These are phyloP conservation scores for Engystomops pustulosus DNA, from an alignment of 2,113 vertebrate species.

Conservation along the genomic window DNA sequence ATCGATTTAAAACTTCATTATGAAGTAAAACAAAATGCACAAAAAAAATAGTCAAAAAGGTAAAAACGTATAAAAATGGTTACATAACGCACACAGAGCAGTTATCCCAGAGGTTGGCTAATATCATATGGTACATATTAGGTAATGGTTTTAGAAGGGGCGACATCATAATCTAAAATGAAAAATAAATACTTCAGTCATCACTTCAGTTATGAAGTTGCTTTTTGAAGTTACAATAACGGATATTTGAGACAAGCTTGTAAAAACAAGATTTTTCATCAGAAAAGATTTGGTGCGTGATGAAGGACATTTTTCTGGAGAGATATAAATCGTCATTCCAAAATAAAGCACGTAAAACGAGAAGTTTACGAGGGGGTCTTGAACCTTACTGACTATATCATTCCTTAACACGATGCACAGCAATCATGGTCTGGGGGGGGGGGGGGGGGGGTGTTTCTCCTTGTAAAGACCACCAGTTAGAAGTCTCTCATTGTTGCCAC, in stretches of 20 bases:
- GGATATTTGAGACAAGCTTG: slow-evolving; percentile 15
- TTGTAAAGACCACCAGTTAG: no score
- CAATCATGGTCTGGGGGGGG: neutral
- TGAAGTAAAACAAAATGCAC: no score
- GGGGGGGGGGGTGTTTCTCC: no score
- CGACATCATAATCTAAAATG: neutral
- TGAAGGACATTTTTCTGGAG: slow-evolving; percentile 10
- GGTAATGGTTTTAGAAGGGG: slow-evolving; percentile 24
- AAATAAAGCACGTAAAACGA: neutral
- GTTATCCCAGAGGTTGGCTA: neutral
- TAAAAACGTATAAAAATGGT: no score
- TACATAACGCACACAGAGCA: neutral
- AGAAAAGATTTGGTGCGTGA: neutral
- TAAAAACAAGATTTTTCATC: slow-evolving; percentile 12
- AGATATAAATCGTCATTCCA: neutral
- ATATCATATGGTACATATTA: slow-evolving; percentile 41
- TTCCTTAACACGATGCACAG: neutral
- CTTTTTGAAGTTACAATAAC: neutral
- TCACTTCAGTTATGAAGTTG: slow-evolving; percentile 16
- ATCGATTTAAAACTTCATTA: no score
- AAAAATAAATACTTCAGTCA: slow-evolving; percentile 48
- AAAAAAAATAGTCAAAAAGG: no score
- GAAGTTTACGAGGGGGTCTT: neutral
- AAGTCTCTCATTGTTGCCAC: no score
- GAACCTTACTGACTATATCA: neutral